Evolutionary conservation across 2,113 vertebrate species (phyloP), one percentile per base, ranked within the genome.

Genomic region (Neotragus pygmaeus): DNA sequence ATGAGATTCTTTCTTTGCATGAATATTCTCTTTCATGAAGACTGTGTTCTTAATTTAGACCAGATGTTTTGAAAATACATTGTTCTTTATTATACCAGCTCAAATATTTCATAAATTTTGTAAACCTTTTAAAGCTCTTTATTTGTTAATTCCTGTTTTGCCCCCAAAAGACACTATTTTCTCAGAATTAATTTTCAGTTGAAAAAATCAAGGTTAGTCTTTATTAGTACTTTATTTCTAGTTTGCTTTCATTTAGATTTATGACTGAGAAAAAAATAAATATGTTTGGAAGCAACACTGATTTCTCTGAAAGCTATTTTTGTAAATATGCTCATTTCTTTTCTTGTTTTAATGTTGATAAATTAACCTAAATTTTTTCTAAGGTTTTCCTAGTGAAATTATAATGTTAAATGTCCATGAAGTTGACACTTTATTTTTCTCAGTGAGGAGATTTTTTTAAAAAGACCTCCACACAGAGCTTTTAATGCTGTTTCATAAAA

Each of bases 1-100:
- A 66, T 97, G 90, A 96, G 93, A 98, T 62, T 97, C 91, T 97
- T 97, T 73, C 23, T 21, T 93, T 97, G 88, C 92, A 70, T 49
- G 53, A 64, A 47, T 87, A 43, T 85, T 95, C 45, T 70, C 81
- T 89, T 27, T 17, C n/a, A 0, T 6, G 17, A 90, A 88, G 93
- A 57, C 94, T 87, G 66, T 25, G n/a, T 62, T 62, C 19, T 4
- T 57, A 27, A 5, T 81, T 15, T 43, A 51, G 27, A 23, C 70
- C 27, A 47, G 25, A 28, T 82, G 4, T 75, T 39, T 88, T 36
- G 49, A 17, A 57, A 51, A 28, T 84, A 36, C n/a, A 30, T 62
- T 81, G 19, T 21, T 73, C n/a, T 81, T 81, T 51, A 3, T 90
- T 91, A n/a, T 16, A 7, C 16, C n/a, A 43, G 17, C 39, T 62